Conservation (phyloP, 2,888 invertebrate species). For the Tineola bisselliella region DNA sequence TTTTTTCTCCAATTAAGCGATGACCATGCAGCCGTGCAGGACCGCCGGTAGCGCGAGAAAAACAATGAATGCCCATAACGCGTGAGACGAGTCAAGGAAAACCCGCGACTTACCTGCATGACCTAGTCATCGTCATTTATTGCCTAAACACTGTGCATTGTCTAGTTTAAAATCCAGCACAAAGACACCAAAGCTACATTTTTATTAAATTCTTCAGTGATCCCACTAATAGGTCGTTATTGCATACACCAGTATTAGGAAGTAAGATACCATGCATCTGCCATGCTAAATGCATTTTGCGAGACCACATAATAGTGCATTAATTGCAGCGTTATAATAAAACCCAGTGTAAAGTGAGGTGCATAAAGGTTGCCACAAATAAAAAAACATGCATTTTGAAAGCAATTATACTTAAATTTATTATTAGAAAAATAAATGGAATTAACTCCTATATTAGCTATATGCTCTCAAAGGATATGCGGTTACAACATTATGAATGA, state of each 20-base stretch:
- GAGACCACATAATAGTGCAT: too few species aligned
- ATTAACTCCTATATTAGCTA: background rate
- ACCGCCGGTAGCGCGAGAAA: background rate
- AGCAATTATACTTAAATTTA: slow-evolving; percentile 11
- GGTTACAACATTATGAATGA: too few species aligned
- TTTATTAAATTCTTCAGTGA: too few species aligned
- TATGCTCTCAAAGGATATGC: background rate
- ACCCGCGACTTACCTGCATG: background rate
- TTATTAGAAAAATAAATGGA: background rate
- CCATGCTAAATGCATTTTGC: too few species aligned
- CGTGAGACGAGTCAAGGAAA: slow-evolving; percentile 11
- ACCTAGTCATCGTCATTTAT: background rate
- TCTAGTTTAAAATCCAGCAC: background rate
- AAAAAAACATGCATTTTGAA: background rate
- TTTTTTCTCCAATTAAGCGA: background rate
- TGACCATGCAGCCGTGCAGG: background rate
- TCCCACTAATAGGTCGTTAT: too few species aligned
- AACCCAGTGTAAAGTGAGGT: background rate
- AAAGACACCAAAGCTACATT: background rate
- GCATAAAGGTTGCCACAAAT: background rate
- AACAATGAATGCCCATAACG: slow-evolving; percentile 5
- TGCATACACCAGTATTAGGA: too few species aligned
- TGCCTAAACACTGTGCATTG: background rate
- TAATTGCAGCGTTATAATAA: too few species aligned
- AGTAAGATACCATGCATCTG: too few species aligned